A percentile compares a stretch with the other conserved stretches of the same genome.
Conservation (phyloP, 2,888 invertebrate genomes). For the Clepsis dumicolana region DNA sequence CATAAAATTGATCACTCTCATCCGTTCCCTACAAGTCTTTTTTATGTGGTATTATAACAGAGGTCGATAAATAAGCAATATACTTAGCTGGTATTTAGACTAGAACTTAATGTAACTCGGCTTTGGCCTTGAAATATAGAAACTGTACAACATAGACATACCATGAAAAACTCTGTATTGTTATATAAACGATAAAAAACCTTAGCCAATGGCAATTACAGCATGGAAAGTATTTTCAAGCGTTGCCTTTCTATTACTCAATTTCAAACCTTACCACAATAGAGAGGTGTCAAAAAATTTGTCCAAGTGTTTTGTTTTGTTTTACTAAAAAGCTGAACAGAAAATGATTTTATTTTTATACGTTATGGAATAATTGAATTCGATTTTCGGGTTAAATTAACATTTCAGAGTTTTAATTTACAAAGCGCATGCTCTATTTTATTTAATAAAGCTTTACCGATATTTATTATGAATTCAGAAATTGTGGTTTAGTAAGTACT, state of each 20-base stretch:
- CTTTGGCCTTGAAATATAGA: slow-evolving; percentile 27
- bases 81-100: neutral
- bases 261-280: slow-evolving; percentile 2
- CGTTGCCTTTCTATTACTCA: neutral
- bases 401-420: too few species aligned
- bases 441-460: too few species aligned
- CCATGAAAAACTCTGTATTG: slow-evolving; percentile 32
- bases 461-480: too few species aligned
- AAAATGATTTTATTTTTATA: too few species aligned
- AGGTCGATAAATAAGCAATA: too few species aligned
- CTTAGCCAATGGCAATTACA: slow-evolving; percentile 9
- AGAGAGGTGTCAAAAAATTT: neutral
- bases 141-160: slow-evolving; percentile 29
- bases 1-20: too few species aligned
- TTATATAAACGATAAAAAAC: slow-evolving; percentile 27
- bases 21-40: too few species aligned
- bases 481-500: too few species aligned
- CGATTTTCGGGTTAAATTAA: too few species aligned
- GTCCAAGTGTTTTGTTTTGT: neutral
- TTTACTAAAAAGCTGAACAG: neutral
- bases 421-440: too few species aligned
- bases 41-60: too few species aligned
- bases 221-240: slow-evolving; percentile 5
- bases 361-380: too few species aligned
- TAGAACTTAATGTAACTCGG: neutral